phyloP scores from a whole-genome alignment of 2,797 vertebrate genomes.

The Mycteria americana region DNA sequence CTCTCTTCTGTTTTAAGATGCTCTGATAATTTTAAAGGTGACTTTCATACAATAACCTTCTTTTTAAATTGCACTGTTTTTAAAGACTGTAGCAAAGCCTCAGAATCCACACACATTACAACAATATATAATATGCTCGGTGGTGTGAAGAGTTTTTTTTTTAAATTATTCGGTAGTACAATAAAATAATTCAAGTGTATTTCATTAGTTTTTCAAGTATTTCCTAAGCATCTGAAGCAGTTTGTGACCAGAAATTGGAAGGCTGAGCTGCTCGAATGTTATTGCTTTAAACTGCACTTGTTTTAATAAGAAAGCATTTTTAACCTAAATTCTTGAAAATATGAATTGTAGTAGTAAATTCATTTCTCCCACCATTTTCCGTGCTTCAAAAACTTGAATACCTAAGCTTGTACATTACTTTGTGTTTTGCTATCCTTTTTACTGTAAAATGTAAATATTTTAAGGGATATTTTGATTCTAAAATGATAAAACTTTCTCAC shows the following conservation, averaged over 20 bases:
- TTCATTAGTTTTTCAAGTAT: constrained; percentile 45
- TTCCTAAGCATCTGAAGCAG: constrained; percentile 68
- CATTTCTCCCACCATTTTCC: constrained; percentile 71
- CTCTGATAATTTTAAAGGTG: constrained; percentile 70
- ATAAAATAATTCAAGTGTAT: constrained; percentile 20
- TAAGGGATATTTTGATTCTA: constrained; percentile 87
- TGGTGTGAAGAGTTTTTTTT: constrained; percentile 40
- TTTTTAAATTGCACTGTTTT: constrained; percentile 80
- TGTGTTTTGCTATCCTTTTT: constrained; percentile 87
- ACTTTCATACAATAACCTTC: constrained; percentile 72
- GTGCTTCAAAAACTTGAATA: constrained; percentile 83
- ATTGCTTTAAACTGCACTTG: constrained; percentile 72
- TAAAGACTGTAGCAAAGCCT: constrained; percentile 67
- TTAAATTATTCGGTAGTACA: constrained; percentile 17
- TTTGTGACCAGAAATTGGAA: constrained; percentile 69
- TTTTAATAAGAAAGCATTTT: constrained; percentile 68
- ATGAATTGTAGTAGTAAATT: constrained; percentile 71
- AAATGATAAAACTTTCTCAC: constrained; percentile 83
- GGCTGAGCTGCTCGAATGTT: constrained; percentile 59
- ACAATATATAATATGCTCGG: background rate
- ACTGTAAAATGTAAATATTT: constrained; percentile 89
- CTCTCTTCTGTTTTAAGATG: constrained; percentile 75
- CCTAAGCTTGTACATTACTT: constrained; percentile 84
- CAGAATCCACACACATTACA: constrained; percentile 45
- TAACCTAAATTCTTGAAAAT: constrained; percentile 59